Percentiles rank a stretch among this genome's conserved stretches.
These are phyloP conservation scores for Nasonovia ribisnigri DNA, from an alignment of 2,888 invertebrate genomes.

Conservation along the genomic window DNA sequence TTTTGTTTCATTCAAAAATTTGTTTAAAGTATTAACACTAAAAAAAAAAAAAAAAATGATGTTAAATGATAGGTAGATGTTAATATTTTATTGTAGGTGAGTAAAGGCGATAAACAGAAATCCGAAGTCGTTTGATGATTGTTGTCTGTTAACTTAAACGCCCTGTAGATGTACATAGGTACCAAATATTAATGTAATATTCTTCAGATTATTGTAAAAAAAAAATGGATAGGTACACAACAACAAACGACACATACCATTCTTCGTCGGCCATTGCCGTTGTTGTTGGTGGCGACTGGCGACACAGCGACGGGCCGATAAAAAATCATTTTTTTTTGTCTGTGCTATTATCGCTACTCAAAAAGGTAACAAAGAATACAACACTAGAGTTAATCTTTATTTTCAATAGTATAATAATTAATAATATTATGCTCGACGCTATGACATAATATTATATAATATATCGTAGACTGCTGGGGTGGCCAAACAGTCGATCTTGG, in stretches of 20 bases:
- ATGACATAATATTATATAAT: too few species aligned
- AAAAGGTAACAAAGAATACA: not conserved
- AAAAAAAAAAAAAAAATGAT: too few species aligned
- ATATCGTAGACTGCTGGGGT: not conserved
- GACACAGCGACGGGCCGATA: not conserved
- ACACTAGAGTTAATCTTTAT: not conserved
- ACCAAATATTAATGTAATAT: not conserved
- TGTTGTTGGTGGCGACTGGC: not conserved
- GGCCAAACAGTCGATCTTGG: too few species aligned
- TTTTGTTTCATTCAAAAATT: not conserved
- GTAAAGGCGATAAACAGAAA: not conserved
- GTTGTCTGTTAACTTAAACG: not conserved
- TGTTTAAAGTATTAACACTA: not conserved
- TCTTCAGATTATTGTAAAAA: not conserved
- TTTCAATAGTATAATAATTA: not conserved
- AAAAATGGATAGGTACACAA: not conserved
- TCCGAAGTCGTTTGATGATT: not conserved
- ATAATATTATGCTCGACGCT: not conserved
- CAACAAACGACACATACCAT: not conserved
- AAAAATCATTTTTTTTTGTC: not conserved
- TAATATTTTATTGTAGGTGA: not conserved
- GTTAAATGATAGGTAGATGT: too few species aligned
- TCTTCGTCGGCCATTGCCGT: not conserved
- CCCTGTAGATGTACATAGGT: not conserved
- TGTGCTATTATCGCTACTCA: not conserved